phyloP scores from a whole-genome alignment of 2,888 invertebrate species.

The Agrotis segetum region DNA sequence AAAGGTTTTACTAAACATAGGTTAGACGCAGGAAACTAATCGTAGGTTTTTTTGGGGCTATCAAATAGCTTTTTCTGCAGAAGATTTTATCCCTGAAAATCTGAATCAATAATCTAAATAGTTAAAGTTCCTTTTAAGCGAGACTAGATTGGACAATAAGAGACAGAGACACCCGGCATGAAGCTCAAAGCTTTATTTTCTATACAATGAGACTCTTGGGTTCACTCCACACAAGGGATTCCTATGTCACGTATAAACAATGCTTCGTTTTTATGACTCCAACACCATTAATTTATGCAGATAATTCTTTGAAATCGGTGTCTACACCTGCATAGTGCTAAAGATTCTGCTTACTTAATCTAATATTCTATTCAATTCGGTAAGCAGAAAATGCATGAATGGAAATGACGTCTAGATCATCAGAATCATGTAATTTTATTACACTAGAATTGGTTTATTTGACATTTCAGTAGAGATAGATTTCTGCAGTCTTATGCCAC shows the following conservation, averaged over 20 bases:
- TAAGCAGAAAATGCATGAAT: slow-evolving; percentile 9
- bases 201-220: slow-evolving; percentile 23
- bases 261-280: not conserved
- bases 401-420: not conserved
- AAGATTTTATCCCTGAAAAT: not conserved
- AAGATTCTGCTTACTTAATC: not conserved
- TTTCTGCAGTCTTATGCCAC: not conserved
- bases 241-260: slow-evolving; percentile 5
- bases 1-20: not conserved
- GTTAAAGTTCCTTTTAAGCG: too few species aligned
- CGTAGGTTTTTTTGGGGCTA: not conserved
- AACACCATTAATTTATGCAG: not conserved
- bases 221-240: not conserved
- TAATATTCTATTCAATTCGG: not conserved
- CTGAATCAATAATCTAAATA: too few species aligned
- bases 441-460: not conserved
- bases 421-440: not conserved
- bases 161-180: too few species aligned
- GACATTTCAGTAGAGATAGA: too few species aligned
- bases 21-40: not conserved
- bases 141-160: not conserved
- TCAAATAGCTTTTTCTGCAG: not conserved
- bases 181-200: not conserved
- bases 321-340: slow-evolving; percentile 3
- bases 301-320: not conserved